Conservation (phyloP, 37 sponge, comb jelly and placozoan genomes). For the Tethya wilhelma region DNA sequence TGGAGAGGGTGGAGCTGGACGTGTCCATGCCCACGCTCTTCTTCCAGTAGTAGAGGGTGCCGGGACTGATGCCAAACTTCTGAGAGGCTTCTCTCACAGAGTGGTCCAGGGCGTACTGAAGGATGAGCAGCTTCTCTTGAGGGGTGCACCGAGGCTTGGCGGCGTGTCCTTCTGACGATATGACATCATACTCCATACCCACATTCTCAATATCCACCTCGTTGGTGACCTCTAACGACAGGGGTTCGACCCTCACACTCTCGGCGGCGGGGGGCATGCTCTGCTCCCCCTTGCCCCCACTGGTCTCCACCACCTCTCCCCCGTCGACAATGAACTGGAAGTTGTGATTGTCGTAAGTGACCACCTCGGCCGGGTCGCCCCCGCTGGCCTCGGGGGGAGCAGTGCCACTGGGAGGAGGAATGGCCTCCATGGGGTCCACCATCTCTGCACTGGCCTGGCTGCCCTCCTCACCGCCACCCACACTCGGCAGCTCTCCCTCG, state of each 20-base stretch:
- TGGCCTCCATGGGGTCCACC: background rate
- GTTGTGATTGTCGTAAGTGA: conserved; percentile 50
- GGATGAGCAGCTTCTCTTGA: conserved; percentile 70
- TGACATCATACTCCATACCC: conserved; percentile 78
- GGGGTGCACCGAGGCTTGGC: conserved; percentile 77
- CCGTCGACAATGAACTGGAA: conserved; percentile 73
- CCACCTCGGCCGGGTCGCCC: conserved; percentile 25
- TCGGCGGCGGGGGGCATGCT: background rate
- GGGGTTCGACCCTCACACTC: background rate
- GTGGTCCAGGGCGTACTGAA: conserved; percentile 79
- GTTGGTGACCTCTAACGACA: conserved; percentile 64
- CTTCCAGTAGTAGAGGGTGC: conserved; percentile 83
- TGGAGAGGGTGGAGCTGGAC: background rate
- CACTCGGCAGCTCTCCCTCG: conserved; percentile 27
- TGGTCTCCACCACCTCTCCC: conserved; percentile 56
- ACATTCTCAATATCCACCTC: conserved; percentile 75
- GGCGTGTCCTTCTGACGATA: conserved; percentile 66
- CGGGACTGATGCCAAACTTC: conserved; percentile 70
- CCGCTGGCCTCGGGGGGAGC: background rate
- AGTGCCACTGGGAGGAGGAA: background rate
- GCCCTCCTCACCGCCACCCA: background rate
- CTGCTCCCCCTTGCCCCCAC: background rate
- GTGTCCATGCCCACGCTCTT: conserved; percentile 9
- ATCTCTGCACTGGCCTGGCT: background rate
- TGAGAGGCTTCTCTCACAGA: conserved; percentile 72